Percentiles rank a stretch among this genome's conserved stretches.
phyloP scores from a whole-genome alignment of 2,888 invertebrate genomes.

The Melanchra persicariae region DNA sequence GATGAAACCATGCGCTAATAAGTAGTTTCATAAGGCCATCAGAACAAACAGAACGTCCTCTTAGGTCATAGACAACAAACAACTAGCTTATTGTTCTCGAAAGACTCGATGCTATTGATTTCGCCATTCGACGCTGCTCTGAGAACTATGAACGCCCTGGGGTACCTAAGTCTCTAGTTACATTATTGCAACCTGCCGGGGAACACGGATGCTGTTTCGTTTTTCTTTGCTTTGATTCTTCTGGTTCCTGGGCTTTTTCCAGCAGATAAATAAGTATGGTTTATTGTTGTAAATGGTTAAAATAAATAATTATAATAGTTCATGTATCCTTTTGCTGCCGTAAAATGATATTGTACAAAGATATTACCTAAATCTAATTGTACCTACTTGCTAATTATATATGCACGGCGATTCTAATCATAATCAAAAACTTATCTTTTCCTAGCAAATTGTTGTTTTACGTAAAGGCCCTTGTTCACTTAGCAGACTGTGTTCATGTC shows the following conservation, averaged over 20 bases:
- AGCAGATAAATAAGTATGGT: background rate
- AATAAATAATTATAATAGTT: background rate
- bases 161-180: background rate
- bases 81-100: constrained; percentile 21
- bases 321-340: no score
- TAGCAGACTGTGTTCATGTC: constrained; percentile 22
- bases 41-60: constrained; percentile 3
- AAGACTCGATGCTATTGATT: constrained; percentile 25
- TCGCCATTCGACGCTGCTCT: constrained; percentile 21
- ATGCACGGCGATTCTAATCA: background rate
- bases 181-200: constrained; percentile 13
- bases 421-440: constrained; percentile 25
- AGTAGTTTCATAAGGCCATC: background rate
- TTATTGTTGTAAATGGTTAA: background rate
- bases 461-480: constrained; percentile 20
- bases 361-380: background rate
- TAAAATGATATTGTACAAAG: background rate
- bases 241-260: background rate
- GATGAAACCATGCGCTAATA: constrained; percentile 3
- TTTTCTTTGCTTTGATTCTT: background rate
- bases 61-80: constrained; percentile 20
- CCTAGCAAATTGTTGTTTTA: constrained; percentile 28
- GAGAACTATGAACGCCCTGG: constrained; percentile 8
- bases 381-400: constrained; percentile 20
- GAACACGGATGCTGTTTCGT: background rate